Percentiles rank a stretch among this genome's conserved stretches.
phyloP scores from a whole-genome alignment of 2,888 invertebrate species.

The Morpho helenor region DNA sequence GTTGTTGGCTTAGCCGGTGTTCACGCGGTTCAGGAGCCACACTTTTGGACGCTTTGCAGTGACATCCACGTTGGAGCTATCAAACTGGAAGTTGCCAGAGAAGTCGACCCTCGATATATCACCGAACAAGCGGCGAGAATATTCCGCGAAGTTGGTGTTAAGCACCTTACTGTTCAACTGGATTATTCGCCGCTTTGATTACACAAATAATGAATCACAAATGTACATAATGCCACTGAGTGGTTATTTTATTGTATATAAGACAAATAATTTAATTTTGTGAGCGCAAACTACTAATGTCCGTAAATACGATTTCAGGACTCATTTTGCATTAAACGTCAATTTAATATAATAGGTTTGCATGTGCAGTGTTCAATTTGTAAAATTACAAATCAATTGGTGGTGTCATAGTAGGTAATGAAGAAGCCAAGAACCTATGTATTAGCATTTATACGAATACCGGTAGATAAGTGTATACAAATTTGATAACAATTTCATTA shows the following conservation, averaged over 20 bases:
- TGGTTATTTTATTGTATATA: conserved; percentile 26
- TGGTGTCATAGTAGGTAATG: no score
- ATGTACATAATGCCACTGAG: conserved; percentile 37
- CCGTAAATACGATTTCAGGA: background rate
- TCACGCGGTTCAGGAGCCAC: conserved; percentile 97
- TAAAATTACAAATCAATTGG: background rate
- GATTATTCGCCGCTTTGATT: conserved; percentile 87
- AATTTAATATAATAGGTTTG: background rate
- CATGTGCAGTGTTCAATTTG: background rate
- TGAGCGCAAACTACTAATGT: conserved; percentile 16
- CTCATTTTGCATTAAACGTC: background rate
- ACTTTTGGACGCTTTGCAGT: conserved; percentile 98
- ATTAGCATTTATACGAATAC: no score
- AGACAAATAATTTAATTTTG: conserved; percentile 20
- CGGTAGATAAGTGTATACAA: no score
- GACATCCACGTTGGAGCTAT: conserved; percentile 95
- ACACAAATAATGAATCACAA: conserved; percentile 31
- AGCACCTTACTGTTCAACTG: conserved; percentile 94
- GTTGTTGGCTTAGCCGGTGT: conserved; percentile 95
- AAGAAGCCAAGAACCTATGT: no score
- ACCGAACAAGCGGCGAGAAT: conserved; percentile 96
- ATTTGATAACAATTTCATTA: no score
- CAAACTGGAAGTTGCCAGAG: conserved; percentile 96
- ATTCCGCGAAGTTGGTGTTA: conserved; percentile 94
- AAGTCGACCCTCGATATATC: conserved; percentile 95